Evolutionary conservation across 2,113 vertebrate species (phyloP).

Genomic region (Cacatua alba): DNA sequence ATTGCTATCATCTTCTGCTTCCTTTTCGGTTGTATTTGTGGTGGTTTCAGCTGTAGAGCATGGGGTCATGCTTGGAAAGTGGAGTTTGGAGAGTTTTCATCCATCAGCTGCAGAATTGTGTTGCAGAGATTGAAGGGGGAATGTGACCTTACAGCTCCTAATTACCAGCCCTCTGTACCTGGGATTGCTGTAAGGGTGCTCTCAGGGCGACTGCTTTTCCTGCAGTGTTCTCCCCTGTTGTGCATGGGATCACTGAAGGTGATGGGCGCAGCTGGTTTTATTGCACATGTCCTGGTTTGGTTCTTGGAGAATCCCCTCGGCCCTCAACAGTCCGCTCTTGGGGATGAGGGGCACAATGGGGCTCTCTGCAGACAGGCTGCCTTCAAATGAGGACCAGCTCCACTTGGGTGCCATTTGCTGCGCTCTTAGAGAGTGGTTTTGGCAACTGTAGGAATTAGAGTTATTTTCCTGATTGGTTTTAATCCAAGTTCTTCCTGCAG

Average conservation of each 20-base stretch:
- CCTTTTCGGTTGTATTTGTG: background rate
- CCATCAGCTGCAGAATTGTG: background rate
- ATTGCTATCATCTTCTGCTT: background rate
- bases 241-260: rapidly evolving
- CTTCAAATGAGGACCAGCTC: background rate
- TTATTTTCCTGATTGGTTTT: background rate
- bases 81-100: background rate
- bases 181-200: background rate
- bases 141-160: background rate
- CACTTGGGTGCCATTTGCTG: rapidly evolving
- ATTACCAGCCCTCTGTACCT: rapidly evolving
- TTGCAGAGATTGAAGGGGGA: background rate
- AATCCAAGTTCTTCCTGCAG: background rate
- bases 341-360: rapidly evolving
- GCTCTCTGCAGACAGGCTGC: rapidly evolving
- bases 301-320: background rate
- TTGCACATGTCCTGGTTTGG: rapidly evolving
- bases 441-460: background rate
- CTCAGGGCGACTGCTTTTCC: background rate
- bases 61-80: rapidly evolving
- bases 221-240: rapidly evolving
- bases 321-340: rapidly evolving
- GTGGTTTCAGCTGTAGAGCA: background rate
- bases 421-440: rapidly evolving
- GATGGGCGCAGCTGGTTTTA: rapidly evolving